Evolutionary conservation across 2,113 vertebrate species (phyloP), one percentile per base, ranked within the genome.

Genomic region (Onychostoma macrolepis): DNA sequence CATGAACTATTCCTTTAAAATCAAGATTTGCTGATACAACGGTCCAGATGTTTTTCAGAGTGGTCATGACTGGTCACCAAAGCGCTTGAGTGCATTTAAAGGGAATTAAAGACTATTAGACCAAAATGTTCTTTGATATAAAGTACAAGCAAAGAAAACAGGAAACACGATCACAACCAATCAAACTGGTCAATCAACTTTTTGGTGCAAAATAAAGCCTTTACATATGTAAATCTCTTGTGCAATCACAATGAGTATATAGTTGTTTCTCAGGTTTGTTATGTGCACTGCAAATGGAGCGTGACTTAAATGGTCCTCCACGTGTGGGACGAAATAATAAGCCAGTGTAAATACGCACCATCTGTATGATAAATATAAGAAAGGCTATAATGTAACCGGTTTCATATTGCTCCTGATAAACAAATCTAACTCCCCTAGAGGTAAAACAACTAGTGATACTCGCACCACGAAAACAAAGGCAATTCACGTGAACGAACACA

Each of bases 361-460:
- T 83, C 36, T 74, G 84, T 63, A 72, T 30, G 26, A 82, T 36
- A 63, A 74, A 77, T 33, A 63, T 1, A 58, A 86, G 24, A 86
- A 87, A 84, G 45, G 71, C 30, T 45, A 33, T 65, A 19, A 19
- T 8, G 41, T 50, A 58, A 38, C 58, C 33, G 6, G 76, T 75
- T 82, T 85, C 12, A 75, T 87, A 89, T 90, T 87, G 86, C 87
- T 90, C 85, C 48, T 78, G 71, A 79, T 53, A 80, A 85, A 85
- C 28, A 4, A 36, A 56, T 63, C 2, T 4, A 13, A 45, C n/a
- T 33, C 36, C 78, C 7, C 7, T 50, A 30, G 11, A 84, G 50
- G 38, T 61, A 53, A 43, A 63, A 83, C 36, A 86, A 33, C 41
- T 17, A 21, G 4, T 43, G 56, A 75, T 41, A 72, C 38, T 19